Percentiles rank a stretch among this genome's conserved stretches.
Evolutionary conservation across 2,888 invertebrate genomes (phyloP).

Genomic region (Timandra comae): DNA sequence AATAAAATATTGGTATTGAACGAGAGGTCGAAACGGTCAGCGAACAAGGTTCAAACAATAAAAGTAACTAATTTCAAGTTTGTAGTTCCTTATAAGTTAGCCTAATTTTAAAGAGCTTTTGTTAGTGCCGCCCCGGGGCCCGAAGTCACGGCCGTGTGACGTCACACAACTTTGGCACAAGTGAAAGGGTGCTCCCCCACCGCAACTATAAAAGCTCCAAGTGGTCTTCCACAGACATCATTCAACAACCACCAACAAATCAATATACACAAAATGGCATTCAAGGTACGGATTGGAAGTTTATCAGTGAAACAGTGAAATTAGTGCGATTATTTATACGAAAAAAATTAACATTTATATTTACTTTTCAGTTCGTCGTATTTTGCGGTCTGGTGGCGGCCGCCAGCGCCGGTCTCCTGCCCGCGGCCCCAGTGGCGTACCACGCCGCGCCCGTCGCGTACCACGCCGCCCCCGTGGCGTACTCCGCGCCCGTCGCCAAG

Average conservation of each 20-base stretch:
- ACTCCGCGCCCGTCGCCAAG: slow-evolving; percentile 40
- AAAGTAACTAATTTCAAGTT: too few species aligned
- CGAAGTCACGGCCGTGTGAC: slow-evolving; percentile 49
- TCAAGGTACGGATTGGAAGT: slow-evolving; percentile 49
- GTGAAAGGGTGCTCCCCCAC: slow-evolving; percentile 70
- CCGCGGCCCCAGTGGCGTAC: slow-evolving; percentile 40
- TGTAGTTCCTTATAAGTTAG: too few species aligned
- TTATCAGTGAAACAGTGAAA: slow-evolving; percentile 15
- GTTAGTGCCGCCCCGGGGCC: slow-evolving; percentile 45
- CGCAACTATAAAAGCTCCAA: slow-evolving; percentile 58
- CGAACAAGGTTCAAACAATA: too few species aligned
- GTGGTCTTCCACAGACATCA: slow-evolving; percentile 53
- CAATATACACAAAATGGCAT: slow-evolving; percentile 64
- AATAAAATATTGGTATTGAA: too few species aligned
- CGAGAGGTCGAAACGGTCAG: too few species aligned
- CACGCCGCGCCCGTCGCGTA: slow-evolving; percentile 31
- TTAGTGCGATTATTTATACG: slow-evolving; percentile 7
- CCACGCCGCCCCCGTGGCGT: slow-evolving; percentile 33
- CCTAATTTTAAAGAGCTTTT: slow-evolving; percentile 28
- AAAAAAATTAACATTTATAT: slow-evolving; percentile 7
- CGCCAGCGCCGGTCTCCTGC: slow-evolving; percentile 51
- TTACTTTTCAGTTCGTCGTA: slow-evolving; percentile 45
- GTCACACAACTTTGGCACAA: slow-evolving; percentile 33
- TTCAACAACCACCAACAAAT: slow-evolving; percentile 55
- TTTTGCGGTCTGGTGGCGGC: slow-evolving; percentile 55